Conservation (phyloP, 1,140 invertebrate species). For the Meteorus sp. region DNA sequence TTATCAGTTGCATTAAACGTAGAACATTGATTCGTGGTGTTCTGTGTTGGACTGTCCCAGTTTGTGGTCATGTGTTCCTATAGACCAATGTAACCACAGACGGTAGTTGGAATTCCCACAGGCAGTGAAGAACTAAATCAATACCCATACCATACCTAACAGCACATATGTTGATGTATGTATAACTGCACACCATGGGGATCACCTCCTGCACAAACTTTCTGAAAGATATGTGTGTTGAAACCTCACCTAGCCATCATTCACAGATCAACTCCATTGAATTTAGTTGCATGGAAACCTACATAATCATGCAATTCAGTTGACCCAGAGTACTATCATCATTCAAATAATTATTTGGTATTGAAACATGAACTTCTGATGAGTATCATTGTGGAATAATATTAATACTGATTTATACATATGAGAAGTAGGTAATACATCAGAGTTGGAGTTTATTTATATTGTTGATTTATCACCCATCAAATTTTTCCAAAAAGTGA, state of each 20-base stretch:
- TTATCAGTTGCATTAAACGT: neutral
- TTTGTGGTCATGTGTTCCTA: slow-evolving; percentile 18
- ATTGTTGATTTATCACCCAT: too few species aligned
- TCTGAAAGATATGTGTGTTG: neutral
- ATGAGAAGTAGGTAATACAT: too few species aligned
- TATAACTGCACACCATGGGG: neutral
- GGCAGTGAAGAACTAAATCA: slow-evolving; percentile 12
- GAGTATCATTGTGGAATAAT: too few species aligned
- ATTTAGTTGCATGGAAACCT: neutral
- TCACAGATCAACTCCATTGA: neutral
- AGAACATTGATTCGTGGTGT: slow-evolving; percentile 6
- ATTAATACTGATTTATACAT: too few species aligned
- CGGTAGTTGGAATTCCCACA: slow-evolving; percentile 23
- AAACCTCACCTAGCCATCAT: neutral
- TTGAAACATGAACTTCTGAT: too few species aligned
- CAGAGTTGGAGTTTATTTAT: too few species aligned
- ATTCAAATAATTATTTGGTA: too few species aligned
- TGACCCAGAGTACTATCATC: too few species aligned
- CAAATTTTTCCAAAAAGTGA: too few species aligned
- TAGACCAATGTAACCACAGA: slow-evolving; percentile 21
- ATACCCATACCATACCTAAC: slow-evolving; percentile 17
- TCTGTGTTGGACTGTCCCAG: neutral
- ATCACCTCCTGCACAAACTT: neutral
- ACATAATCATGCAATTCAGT: neutral
- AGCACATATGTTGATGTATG: too few species aligned